A percentile compares a stretch with the other conserved stretches of the same genome.
Conservation (phyloP, 2,113 vertebrate species). For the Pseudopipra pipra region DNA sequence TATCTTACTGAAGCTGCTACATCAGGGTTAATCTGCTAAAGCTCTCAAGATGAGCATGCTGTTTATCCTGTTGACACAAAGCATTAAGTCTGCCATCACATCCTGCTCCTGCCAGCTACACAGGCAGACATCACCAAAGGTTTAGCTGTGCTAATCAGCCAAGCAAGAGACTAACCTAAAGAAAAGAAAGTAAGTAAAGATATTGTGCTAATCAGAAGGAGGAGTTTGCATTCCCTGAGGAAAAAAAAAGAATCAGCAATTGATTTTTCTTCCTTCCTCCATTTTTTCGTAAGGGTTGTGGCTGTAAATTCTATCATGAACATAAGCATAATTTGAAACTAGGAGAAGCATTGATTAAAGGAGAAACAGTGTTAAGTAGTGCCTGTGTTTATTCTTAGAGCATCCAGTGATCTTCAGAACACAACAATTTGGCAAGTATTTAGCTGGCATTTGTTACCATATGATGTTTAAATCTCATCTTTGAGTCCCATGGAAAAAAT, state of each 20-base stretch:
- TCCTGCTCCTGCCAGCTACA: background rate
- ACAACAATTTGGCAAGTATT: slow-evolving; percentile 16
- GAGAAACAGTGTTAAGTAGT: background rate
- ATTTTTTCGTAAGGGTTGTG: background rate
- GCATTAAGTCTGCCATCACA: background rate
- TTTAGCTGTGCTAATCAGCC: background rate
- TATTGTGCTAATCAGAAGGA: slow-evolving; percentile 35
- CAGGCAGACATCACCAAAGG: background rate
- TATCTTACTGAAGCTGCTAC: background rate
- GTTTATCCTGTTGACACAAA: slow-evolving; percentile 15
- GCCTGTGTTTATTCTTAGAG: background rate
- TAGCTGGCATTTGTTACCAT: background rate
- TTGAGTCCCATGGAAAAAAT: background rate
- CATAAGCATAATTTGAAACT: background rate
- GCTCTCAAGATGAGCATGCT: background rate
- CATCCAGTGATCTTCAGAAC: slow-evolving; percentile 3
- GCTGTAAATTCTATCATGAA: background rate
- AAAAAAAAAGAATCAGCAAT: background rate
- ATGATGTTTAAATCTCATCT: background rate
- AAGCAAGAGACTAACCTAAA: background rate
- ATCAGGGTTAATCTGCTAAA: slow-evolving; percentile 4
- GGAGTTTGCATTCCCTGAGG: background rate
- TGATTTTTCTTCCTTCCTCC: background rate
- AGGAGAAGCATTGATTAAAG: slow-evolving; percentile 21
- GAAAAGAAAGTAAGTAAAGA: slow-evolving; percentile 10